Evolutionary conservation across 2,113 vertebrate genomes (phyloP), one percentile per base, ranked within the genome.

Genomic region (Vanacampus margaritifer): DNA sequence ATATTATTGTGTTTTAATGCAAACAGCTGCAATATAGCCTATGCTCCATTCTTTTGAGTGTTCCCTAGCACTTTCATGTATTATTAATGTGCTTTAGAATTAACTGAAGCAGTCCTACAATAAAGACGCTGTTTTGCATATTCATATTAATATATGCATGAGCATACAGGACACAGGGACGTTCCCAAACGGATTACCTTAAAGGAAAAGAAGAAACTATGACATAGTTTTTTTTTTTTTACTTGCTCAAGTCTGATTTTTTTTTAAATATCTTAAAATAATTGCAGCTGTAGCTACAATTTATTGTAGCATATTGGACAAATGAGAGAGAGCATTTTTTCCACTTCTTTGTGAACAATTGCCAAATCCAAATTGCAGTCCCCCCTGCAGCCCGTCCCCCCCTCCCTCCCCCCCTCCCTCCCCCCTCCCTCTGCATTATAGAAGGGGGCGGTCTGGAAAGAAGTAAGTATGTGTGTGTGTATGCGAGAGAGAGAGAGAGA

Each of bases 361-460:
- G 69, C 43, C 45, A 66, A 62, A 58, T 70, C 64, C 35, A 24
- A 46, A 80, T 62, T 62, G 13, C 39, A 62, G 60, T 24, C 23
- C 16, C 39, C 39, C 81, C 73, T 74, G 39, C 63, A 59, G 84
- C 82, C 43, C 68, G 10, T 63, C 35, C 69, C 54, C 32, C 26
- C 36, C 36, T 58, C 13, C 32, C 23, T 74, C 80, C 39, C 76
- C 75, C 80, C 75, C 28, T 59, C 69, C 54, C 32, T 26, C 59
- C 36, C 32, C 23, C 75, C 80, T 51, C 76, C 75, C 80, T 77
- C 28, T 59, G 68, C 54, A 81, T 80, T 83, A 87, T 82, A 85
- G 73, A 87, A 88, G 82, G 79, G 89, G 91, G 91, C 91, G 90
- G 91, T 89, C 81, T 89, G 85, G 87, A 90, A 90, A 87, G 32